Evolutionary conservation across 2,888 invertebrate genomes (phyloP).

Genomic region (Phortica okadai): DNA sequence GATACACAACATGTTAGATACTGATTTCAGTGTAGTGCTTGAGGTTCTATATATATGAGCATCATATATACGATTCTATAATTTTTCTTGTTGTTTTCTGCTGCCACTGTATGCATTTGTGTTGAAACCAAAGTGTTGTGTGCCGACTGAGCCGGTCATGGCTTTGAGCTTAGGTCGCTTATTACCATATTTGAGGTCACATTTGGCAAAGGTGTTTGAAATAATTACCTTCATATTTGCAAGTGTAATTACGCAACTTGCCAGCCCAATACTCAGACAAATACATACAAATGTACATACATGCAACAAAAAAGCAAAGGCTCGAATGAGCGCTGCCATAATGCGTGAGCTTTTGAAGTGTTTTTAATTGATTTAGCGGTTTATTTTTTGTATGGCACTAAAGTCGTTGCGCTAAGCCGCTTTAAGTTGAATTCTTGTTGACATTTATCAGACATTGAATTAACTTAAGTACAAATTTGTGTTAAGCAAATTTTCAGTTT

Average conservation of each 20-base stretch:
- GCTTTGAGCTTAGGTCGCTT: neutral
- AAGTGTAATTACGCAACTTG: constrained; percentile 53
- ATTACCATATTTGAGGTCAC: neutral
- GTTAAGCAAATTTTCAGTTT: too few relatives aligned
- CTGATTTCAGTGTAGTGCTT: too few relatives aligned
- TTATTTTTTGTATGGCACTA: neutral
- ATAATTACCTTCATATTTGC: constrained; percentile 44
- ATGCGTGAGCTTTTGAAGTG: constrained; percentile 49
- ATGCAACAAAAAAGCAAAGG: neutral
- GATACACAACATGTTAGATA: too few relatives aligned
- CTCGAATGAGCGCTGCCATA: neutral
- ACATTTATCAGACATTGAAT: too few relatives aligned
- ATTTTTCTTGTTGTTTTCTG: neutral
- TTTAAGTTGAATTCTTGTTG: too few relatives aligned
- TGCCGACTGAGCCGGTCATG: neutral
- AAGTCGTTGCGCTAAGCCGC: too few relatives aligned
- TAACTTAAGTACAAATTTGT: too few relatives aligned
- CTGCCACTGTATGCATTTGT: neutral
- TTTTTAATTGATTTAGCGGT: constrained; percentile 59
- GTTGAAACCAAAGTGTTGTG: neutral
- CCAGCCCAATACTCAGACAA: neutral
- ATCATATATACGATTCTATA: neutral
- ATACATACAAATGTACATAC: constrained; percentile 13
- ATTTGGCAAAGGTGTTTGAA: neutral
- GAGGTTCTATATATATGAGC: neutral